Evolutionary conservation across 2,113 vertebrate genomes (phyloP).

Genomic region (Gorsachius goisagi): DNA sequence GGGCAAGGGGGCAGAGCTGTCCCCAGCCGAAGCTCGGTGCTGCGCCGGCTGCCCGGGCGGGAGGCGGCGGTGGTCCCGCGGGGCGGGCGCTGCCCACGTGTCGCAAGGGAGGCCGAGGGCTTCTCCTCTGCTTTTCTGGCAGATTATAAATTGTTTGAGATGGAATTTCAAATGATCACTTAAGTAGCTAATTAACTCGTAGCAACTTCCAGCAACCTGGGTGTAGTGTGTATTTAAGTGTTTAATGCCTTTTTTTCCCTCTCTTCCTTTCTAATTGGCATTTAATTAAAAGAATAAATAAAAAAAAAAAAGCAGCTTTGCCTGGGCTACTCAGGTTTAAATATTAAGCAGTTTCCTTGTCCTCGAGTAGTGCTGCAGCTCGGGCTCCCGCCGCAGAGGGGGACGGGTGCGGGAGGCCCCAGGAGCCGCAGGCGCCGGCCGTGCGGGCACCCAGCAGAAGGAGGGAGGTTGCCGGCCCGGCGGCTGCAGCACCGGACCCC

Average conservation of each 20-base stretch:
- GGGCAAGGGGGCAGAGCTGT: neutral
- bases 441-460: rapidly evolving
- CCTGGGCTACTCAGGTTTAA: slow-evolving; percentile 38
- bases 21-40: neutral
- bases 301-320: slow-evolving; percentile 57
- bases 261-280: slow-evolving; percentile 63
- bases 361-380: neutral
- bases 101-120: neutral
- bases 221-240: slow-evolving; percentile 60
- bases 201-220: slow-evolving; percentile 45
- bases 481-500: neutral
- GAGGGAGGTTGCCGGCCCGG: neutral
- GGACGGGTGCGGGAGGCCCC: neutral
- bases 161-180: slow-evolving; percentile 54
- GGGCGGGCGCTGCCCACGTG: no score
- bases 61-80: no score
- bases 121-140: neutral
- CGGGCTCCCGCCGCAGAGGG: rapidly evolving
- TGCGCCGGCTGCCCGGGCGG: rapidly evolving
- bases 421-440: neutral
- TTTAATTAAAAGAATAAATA: slow-evolving; percentile 74
- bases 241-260: slow-evolving; percentile 35
- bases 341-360: neutral
- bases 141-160: slow-evolving; percentile 46
- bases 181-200: slow-evolving; percentile 54